These are phyloP conservation scores for Drosophila willistoni DNA, from an alignment of 1,140 invertebrate genomes.

Conservation along the genomic window DNA sequence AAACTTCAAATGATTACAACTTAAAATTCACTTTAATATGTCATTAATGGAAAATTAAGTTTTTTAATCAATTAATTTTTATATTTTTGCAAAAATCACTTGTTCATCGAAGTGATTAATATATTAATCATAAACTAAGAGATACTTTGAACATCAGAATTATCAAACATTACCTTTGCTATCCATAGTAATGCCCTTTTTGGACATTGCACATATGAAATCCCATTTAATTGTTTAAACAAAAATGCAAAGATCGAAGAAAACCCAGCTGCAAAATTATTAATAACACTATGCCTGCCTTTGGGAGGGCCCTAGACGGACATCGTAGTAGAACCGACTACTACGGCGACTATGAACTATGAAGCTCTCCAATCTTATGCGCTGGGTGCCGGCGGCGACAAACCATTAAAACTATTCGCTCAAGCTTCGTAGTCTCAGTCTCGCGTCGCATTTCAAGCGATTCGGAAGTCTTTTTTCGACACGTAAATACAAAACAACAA, in stretches of 20 bases:
- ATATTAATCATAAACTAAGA: no score
- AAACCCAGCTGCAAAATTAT: not conserved
- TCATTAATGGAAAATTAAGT: no score
- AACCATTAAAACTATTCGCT: slow-evolving; percentile 59
- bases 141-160: no score
- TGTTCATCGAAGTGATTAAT: no score
- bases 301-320: not conserved
- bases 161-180: not conserved
- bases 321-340: not conserved
- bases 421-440: slow-evolving; percentile 68
- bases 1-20: no score
- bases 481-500: slow-evolving; percentile 13
- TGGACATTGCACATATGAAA: not conserved
- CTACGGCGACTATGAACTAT: slow-evolving; percentile 5
- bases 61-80: no score
- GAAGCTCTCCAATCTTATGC: slow-evolving; percentile 14
- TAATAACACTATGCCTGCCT: not conserved
- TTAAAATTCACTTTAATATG: no score
- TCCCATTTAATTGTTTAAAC: not conserved
- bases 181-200: not conserved
- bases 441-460: slow-evolving; percentile 79
- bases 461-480: slow-evolving; percentile 73
- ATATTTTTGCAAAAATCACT: no score
- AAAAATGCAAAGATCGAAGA: not conserved
- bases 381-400: slow-evolving; percentile 25